phyloP scores from a whole-genome alignment of 2,888 invertebrate genomes.

The Eurytoma californica region DNA sequence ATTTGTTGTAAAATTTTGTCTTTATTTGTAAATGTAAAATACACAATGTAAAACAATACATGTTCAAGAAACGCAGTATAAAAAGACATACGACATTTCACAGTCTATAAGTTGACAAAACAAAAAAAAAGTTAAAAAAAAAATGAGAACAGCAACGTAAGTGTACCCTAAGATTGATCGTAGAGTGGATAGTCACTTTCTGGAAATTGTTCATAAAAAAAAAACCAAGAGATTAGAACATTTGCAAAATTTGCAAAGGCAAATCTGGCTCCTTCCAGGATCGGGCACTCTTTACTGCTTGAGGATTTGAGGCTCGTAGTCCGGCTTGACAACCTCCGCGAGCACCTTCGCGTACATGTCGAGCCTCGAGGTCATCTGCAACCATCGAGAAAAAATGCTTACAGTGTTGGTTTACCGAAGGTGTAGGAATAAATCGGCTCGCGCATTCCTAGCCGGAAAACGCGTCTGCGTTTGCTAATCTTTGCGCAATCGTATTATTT shows the following conservation, averaged over 20 bases:
- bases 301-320: slow-evolving; percentile 88
- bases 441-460: neutral
- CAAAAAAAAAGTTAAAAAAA: no score
- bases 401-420: neutral
- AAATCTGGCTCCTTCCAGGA: neutral
- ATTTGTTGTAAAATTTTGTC: no score
- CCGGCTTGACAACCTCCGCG: slow-evolving; percentile 81
- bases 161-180: no score
- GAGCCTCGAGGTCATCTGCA: slow-evolving; percentile 93
- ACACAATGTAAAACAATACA: no score
- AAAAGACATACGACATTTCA: no score
- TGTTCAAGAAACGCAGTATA: no score
- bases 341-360: slow-evolving; percentile 90
- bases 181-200: no score
- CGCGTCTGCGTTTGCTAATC: neutral
- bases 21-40: no score
- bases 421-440: neutral
- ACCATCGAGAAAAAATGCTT: slow-evolving; percentile 52
- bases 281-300: slow-evolving; percentile 70
- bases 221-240: no score
- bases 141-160: no score
- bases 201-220: no score
- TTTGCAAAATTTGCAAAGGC: neutral
- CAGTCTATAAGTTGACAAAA: no score
- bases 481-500: neutral